Base-by-base conservation (phyloP, 2,797 vertebrate genomes). In the Smutsia gigantea region DNA sequence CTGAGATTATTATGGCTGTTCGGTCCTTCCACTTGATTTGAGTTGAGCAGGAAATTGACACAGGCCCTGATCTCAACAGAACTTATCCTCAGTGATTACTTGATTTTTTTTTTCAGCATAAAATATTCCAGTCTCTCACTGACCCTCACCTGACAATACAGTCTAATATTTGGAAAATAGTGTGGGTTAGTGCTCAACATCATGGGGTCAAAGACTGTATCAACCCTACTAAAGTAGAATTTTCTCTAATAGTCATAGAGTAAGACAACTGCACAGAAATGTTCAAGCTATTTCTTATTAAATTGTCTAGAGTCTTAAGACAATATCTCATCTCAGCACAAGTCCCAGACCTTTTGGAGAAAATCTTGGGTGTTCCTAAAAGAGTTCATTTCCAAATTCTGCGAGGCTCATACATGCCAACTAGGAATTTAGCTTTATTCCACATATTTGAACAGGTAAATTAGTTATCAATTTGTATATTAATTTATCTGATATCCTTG, bases 1-100 rank as follows among this genome's bases (percentile, higher is more conserved):
- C 97, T 97, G 82, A 98, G 96, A 97, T 98, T 97, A 93, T 97
- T 97, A 98, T 97, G 97, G 95, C 85, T 96, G 79, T 97, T 97
- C 97, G 97, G 93, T 90, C 79, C 66, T 5, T 46, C 25, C 31
- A 71, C 55, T 84, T 66, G 69, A 90, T 75, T 53, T 97, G 88
- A 96, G 95, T 92, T 98, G 93, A 97, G 87, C 66, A 87, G 95
- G 23, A 96, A 91, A 96, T 83, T 97, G 95, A 82, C 93, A 96
- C 72, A 96, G 49, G 93, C 89, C 90, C 71, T 42, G 93, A 98
- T 90, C 25, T 81, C 37, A 90, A 93, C 93, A 97, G 88, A 97
- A 96, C 83, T 71, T 96, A 95, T 97, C 96, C 97, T 97, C 89
- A 74, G 97, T 97, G 97, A 96, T 97, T 97, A 97, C 90, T 97